phyloP scores from a whole-genome alignment of 1,140 invertebrate species.

The Diabrotica virgifera region DNA sequence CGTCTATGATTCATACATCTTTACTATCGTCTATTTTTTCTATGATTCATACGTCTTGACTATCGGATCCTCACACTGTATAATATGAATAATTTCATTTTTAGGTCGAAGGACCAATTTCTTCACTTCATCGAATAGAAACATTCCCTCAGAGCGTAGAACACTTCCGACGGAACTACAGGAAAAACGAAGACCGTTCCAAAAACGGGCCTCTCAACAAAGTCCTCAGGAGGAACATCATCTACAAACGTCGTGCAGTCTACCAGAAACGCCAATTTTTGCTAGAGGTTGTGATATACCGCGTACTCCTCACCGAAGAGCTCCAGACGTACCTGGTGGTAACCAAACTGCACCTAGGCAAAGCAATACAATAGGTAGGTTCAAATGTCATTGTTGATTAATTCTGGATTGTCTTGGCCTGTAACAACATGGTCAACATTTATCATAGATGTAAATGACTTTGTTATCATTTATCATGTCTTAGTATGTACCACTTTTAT shows the following conservation, averaged over 20 bases:
- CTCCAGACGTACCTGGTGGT: conserved; percentile 52
- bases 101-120: conserved; percentile 57
- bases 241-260: conserved; percentile 75
- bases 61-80: no score
- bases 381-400: background rate
- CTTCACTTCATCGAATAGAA: conserved; percentile 52
- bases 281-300: conserved; percentile 75
- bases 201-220: conserved; percentile 48
- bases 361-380: conserved; percentile 55
- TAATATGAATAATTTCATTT: background rate
- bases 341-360: conserved; percentile 55
- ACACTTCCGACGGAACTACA: conserved; percentile 67
- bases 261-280: conserved; percentile 81
- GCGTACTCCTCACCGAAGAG: conserved; percentile 64
- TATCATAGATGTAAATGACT: no score
- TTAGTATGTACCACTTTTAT: no score
- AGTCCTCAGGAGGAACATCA: conserved; percentile 55
- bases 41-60: no score
- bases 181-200: conserved; percentile 51
- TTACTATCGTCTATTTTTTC: no score
- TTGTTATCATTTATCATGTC: no score
- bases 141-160: conserved; percentile 61
- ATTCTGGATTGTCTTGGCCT: no score
- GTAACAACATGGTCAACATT: no score
- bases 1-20: no score